phyloP scores from a whole-genome alignment of 1,140 invertebrate genomes.

The Drosophila micromelanica region DNA sequence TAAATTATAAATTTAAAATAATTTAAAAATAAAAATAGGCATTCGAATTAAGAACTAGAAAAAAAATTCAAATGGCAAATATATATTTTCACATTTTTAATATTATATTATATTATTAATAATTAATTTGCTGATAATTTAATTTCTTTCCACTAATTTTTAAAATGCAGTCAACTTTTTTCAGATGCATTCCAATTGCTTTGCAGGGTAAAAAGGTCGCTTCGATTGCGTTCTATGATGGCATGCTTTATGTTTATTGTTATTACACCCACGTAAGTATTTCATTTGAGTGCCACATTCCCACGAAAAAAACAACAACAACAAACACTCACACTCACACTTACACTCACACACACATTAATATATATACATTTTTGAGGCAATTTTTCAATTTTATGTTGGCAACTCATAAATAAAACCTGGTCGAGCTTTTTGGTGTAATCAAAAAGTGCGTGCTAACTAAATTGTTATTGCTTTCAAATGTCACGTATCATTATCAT shows the following conservation, averaged over 20 bases:
- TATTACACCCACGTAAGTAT: constrained; percentile 59
- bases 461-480: constrained; percentile 83
- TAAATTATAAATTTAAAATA: too few relatives aligned
- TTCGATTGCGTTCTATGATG: constrained; percentile 28
- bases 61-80: too few relatives aligned
- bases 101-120: too few relatives aligned
- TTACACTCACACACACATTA: constrained; percentile 2
- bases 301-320: neutral
- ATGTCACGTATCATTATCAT: constrained; percentile 83
- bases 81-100: too few relatives aligned
- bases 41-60: too few relatives aligned
- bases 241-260: constrained; percentile 67
- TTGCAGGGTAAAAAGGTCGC: neutral
- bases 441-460: constrained; percentile 81
- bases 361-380: constrained; percentile 44
- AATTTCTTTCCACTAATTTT: too few relatives aligned
- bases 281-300: constrained; percentile 32
- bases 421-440: constrained; percentile 46
- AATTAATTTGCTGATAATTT: too few relatives aligned
- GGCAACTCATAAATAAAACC: constrained; percentile 70
- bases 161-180: too few relatives aligned
- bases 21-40: too few relatives aligned
- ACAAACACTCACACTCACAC: neutral
- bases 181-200: too few relatives aligned
- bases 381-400: constrained; percentile 79